Conservation (phyloP, 2,797 vertebrate genomes). For the Pangasius larnaudii region DNA sequence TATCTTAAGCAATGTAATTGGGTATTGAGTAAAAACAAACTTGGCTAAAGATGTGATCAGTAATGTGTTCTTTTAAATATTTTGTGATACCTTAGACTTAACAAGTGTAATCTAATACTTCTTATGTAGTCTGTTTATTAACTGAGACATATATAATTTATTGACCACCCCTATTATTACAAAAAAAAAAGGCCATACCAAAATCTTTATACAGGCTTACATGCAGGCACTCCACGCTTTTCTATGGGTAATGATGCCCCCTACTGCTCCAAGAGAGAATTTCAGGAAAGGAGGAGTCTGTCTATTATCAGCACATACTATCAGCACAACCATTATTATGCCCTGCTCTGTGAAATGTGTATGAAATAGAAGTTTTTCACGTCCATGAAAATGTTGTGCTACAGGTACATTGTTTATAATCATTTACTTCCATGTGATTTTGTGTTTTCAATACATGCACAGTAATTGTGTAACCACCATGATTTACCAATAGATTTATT, state of each 20-base stretch:
- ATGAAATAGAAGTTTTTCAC: not conserved
- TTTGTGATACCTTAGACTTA: not conserved
- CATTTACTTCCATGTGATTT: not conserved
- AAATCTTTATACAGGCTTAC: not conserved
- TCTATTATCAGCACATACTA: not conserved
- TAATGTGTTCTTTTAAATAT: not conserved
- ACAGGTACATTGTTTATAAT: not conserved
- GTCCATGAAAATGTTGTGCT: not conserved
- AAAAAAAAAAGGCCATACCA: not conserved
- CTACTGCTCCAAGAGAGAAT: conserved; percentile 45
- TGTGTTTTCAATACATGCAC: not conserved
- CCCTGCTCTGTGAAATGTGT: not conserved
- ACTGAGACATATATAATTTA: not conserved
- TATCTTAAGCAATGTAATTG: not conserved
- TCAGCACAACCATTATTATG: not conserved
- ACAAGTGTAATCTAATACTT: not conserved
- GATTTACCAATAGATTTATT: not conserved
- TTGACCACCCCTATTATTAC: not conserved
- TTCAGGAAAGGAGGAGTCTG: conserved; percentile 3
- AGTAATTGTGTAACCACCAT: not conserved
- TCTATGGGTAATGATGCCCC: conserved; percentile 39
- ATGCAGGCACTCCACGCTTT: not conserved
- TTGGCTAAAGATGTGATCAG: not conserved
- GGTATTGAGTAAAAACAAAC: not conserved
- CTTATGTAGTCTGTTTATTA: not conserved